A percentile compares a stretch with the other conserved stretches of the same genome.
These are phyloP conservation scores for Alloscopus bannaensis DNA, from an alignment of 2,888 invertebrate species.

Conservation along the genomic window DNA sequence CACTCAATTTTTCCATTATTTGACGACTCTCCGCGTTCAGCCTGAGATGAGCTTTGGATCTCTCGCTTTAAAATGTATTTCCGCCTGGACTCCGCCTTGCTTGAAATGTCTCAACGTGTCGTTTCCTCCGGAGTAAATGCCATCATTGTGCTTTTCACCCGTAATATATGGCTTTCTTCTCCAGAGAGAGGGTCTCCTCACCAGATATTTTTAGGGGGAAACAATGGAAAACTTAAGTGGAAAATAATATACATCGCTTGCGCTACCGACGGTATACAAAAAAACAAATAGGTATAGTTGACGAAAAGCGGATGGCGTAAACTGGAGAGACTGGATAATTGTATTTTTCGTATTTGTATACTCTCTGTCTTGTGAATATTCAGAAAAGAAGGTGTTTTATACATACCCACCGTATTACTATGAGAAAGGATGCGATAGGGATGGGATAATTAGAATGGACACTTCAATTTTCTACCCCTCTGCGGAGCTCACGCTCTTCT, in stretches of 20 bases:
- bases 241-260: constrained; percentile 34
- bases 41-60: too few relatives aligned
- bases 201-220: constrained; percentile 10
- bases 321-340: not conserved
- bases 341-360: too few relatives aligned
- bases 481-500: too few relatives aligned
- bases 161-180: not conserved
- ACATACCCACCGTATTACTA: constrained; percentile 2
- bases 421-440: constrained; percentile 38
- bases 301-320: too few relatives aligned
- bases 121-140: constrained; percentile 12
- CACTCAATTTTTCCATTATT: constrained; percentile 1
- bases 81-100: constrained; percentile 12
- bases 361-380: too few relatives aligned
- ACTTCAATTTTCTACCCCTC: constrained; percentile 57
- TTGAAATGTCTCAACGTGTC: constrained; percentile 7
- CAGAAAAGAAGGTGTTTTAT: not conserved
- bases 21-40: not conserved
- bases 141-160: not conserved
- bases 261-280: too few relatives aligned
- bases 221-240: constrained; percentile 33
- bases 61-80: constrained; percentile 14
- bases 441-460: constrained; percentile 59
- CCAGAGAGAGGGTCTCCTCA: not conserved
- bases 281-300: constrained; percentile 16